Evolutionary conservation across 2,888 invertebrate species (phyloP).

Genomic region (Drosophila limbata): DNA sequence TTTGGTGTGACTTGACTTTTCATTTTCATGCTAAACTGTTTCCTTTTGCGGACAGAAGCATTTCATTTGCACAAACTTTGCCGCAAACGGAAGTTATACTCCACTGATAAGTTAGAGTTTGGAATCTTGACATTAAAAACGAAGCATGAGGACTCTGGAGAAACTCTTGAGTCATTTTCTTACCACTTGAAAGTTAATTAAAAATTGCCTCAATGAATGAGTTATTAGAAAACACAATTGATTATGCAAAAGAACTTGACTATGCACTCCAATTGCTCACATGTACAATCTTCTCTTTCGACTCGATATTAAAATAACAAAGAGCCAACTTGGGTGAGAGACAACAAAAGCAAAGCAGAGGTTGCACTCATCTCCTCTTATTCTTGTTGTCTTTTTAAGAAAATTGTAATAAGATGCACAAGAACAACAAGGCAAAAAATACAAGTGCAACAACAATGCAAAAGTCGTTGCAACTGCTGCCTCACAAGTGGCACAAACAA

Average conservation of each 20-base stretch:
- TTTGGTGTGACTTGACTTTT: constrained; percentile 39
- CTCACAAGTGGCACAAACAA: constrained; percentile 63
- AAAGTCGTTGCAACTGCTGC: constrained; percentile 48
- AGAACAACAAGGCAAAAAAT: constrained; percentile 29
- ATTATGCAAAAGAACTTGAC: constrained; percentile 50
- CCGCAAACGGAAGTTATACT: constrained; percentile 71
- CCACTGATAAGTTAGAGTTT: constrained; percentile 54
- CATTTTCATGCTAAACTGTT: constrained; percentile 70
- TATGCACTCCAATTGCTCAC: constrained; percentile 4
- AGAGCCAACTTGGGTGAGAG: constrained; percentile 57
- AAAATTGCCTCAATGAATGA: constrained; percentile 60
- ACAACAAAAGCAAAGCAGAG: constrained; percentile 29
- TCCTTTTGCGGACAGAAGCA: constrained; percentile 64
- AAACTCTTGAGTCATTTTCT: not conserved
- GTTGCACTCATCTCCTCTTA: constrained; percentile 32
- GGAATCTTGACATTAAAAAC: constrained; percentile 35
- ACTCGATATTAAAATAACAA: constrained; percentile 61
- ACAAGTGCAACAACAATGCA: constrained; percentile 28
- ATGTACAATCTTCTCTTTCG: not conserved
- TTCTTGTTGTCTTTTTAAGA: constrained; percentile 57
- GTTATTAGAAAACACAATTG: constrained; percentile 66
- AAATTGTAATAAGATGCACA: constrained; percentile 63
- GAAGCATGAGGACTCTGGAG: not conserved
- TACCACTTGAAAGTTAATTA: too few species aligned
- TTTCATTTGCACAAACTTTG: constrained; percentile 67